Conservation (phyloP, 2,113 vertebrate species). For the Erythrocercus mccallii region DNA sequence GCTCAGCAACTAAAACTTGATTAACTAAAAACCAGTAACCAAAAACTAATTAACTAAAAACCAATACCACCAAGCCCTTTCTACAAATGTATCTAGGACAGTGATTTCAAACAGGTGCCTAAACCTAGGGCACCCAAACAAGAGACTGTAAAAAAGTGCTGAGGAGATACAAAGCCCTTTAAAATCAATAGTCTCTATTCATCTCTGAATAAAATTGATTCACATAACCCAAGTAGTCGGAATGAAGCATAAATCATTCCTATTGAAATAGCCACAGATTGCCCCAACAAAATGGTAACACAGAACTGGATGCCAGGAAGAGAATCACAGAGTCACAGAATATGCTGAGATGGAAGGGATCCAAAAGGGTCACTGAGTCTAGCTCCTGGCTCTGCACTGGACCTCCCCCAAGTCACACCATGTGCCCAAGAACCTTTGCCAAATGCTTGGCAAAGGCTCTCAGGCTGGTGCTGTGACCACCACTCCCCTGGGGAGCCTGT, state of each 20-base stretch:
- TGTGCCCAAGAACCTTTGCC: neutral
- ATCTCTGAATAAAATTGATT: conserved; percentile 21
- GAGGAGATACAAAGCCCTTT: neutral
- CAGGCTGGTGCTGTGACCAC: neutral
- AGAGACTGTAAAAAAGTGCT: neutral
- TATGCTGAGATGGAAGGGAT: neutral
- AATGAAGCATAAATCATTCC: conserved; percentile 13
- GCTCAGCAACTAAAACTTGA: neutral
- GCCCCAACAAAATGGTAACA: neutral
- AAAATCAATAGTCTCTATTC: conserved; percentile 35
- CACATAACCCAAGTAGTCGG: neutral
- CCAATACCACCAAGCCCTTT: neutral
- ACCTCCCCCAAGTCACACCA: neutral
- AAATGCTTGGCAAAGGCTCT: neutral
- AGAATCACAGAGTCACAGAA: neutral
- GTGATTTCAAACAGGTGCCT: neutral
- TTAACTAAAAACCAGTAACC: neutral
- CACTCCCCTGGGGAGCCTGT: neutral
- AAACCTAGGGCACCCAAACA: neutral
- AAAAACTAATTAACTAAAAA: neutral
- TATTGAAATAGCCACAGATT: neutral
- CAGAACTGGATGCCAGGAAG: neutral
- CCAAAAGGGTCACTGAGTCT: neutral
- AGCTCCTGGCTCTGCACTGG: neutral
- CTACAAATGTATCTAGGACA: neutral